phyloP scores from a whole-genome alignment of 2,797 vertebrate genomes.

The Intellagama lesueurii region DNA sequence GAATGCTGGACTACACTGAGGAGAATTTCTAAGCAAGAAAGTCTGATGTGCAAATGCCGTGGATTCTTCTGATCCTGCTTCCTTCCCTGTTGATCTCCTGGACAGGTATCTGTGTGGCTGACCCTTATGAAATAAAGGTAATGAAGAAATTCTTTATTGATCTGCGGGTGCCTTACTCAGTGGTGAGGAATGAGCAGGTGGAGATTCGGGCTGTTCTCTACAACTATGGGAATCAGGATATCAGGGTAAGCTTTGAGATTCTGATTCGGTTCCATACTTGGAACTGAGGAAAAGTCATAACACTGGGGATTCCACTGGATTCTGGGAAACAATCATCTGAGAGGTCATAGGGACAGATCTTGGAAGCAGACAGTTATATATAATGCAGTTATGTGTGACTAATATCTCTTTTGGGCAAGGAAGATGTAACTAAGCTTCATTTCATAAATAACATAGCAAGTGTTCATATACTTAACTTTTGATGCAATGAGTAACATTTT shows the following conservation, averaged over 20 bases:
- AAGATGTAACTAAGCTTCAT: no score
- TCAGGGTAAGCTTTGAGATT: constrained; percentile 72
- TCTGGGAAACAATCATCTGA: no score
- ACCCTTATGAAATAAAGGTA: constrained; percentile 86
- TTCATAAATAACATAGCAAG: no score
- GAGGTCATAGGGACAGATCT: no score
- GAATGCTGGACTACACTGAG: neutral
- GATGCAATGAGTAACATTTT: no score
- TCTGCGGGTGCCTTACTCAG: constrained; percentile 88
- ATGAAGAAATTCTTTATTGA: constrained; percentile 88
- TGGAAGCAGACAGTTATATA: no score
- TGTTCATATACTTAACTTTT: no score
- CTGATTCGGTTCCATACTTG: neutral
- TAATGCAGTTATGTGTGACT: no score
- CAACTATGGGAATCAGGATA: constrained; percentile 72
- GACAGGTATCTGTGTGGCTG: constrained; percentile 86
- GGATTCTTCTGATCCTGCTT: no score
- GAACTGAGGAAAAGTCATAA: neutral
- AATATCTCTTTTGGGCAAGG: no score
- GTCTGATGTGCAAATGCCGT: neutral
- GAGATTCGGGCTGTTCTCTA: constrained; percentile 90
- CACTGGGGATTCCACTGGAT: no score
- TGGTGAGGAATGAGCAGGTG: constrained; percentile 89
- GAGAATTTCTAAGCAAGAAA: neutral
- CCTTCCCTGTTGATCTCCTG: neutral